These are phyloP conservation scores for Accipiter cooperii DNA, from an alignment of 2,113 vertebrate genomes.

Conservation along the genomic window DNA sequence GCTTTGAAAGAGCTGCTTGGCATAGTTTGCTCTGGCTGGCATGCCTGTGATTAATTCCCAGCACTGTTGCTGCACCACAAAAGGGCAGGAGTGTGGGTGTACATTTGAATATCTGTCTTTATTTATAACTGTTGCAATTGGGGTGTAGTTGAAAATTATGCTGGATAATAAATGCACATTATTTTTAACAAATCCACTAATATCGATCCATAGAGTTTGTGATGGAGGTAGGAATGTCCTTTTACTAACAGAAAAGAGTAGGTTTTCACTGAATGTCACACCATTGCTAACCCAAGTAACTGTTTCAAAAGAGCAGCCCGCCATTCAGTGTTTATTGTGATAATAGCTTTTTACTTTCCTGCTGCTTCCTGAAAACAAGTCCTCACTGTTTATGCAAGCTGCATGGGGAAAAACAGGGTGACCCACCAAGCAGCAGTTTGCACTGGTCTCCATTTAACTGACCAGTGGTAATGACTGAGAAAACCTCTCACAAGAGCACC, in stretches of 20 bases:
- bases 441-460: not conserved
- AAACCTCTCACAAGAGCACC: not conserved
- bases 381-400: not conserved
- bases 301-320: not conserved
- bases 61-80: not conserved
- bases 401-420: not conserved
- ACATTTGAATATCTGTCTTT: not conserved
- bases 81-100: not conserved
- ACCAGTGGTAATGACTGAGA: not conserved
- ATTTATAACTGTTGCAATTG: not conserved
- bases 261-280: not conserved
- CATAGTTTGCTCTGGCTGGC: not conserved
- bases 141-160: not conserved
- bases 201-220: not conserved
- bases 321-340: not conserved
- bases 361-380: not conserved
- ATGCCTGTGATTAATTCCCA: not conserved
- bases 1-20: not conserved
- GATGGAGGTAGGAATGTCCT: not conserved
- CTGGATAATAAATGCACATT: not conserved
- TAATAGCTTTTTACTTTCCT: not conserved
- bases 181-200: not conserved
- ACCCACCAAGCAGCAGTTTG: not conserved
- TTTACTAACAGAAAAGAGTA: not conserved
- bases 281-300: not conserved